These are phyloP conservation scores for Misgurnus anguillicaudatus DNA, from an alignment of 2,113 vertebrate species.

Conservation along the genomic window DNA sequence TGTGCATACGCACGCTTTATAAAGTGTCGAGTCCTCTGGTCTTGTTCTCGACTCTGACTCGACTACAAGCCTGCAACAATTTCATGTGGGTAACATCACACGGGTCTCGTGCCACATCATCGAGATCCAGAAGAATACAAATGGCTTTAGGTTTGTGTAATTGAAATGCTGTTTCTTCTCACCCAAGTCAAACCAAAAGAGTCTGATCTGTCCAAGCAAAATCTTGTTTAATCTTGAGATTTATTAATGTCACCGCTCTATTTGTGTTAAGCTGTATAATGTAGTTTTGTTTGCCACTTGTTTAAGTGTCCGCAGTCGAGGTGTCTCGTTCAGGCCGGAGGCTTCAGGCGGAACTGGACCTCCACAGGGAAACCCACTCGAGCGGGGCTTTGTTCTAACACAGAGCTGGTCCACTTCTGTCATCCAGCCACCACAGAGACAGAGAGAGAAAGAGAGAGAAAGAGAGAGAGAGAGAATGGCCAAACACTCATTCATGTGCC, in stretches of 20 bases:
- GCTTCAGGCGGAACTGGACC: conserved; percentile 20
- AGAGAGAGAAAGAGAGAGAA: conserved; percentile 50
- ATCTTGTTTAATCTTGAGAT: not conserved
- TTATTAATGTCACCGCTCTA: not conserved
- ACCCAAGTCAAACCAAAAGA: conserved; percentile 56
- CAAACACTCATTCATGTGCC: conserved; percentile 70
- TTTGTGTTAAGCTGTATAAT: not conserved
- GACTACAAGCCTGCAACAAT: too few species aligned
- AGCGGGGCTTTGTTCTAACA: conserved; percentile 69
- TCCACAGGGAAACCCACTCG: conserved; percentile 59
- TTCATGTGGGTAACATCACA: too few species aligned
- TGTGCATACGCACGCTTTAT: too few species aligned
- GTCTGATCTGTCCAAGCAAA: conserved; percentile 57
- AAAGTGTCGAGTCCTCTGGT: too few species aligned
- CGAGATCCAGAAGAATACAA: conserved; percentile 63
- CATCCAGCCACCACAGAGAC: conserved; percentile 69
- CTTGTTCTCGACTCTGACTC: too few species aligned
- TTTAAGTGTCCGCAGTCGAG: conserved; percentile 57
- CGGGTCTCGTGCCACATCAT: conserved; percentile 59
- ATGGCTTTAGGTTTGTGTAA: conserved; percentile 61
- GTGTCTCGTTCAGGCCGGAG: not conserved
- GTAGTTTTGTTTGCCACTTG: conserved; percentile 53
- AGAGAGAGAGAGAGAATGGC: conserved; percentile 61
- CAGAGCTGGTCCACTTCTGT: conserved; percentile 63
- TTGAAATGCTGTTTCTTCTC: conserved; percentile 69